Evolutionary conservation across 2,888 invertebrate genomes (phyloP).

Genomic region (Athalia rosae): DNA sequence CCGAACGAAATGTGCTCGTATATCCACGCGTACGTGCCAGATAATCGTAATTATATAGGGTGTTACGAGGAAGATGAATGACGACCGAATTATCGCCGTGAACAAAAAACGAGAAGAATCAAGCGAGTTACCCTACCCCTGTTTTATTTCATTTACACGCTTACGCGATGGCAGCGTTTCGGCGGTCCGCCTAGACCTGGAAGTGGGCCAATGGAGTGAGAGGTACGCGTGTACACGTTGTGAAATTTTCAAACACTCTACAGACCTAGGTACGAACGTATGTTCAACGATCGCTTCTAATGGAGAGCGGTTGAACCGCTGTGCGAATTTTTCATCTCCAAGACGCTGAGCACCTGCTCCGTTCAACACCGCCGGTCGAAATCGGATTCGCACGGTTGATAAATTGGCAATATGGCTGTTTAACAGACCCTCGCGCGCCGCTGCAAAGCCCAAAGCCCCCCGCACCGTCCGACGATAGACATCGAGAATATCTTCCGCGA

Average conservation of each 20-base stretch:
- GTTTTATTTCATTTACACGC: background rate
- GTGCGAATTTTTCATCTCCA: background rate
- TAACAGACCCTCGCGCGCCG: background rate
- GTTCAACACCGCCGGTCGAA: constrained; percentile 14
- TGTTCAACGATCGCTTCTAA: background rate
- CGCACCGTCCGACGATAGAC: background rate
- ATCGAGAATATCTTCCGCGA: background rate
- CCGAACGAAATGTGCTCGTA: no score
- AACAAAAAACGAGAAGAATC: no score
- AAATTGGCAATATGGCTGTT: constrained; percentile 13
- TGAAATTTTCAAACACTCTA: background rate
- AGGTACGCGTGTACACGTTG: background rate
- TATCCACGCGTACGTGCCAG: no score
- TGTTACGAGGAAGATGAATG: no score
- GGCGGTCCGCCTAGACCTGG: constrained; percentile 5
- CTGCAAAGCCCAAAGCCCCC: background rate
- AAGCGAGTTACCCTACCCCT: no score
- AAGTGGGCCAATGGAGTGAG: constrained; percentile 12
- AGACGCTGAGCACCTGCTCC: constrained; percentile 5
- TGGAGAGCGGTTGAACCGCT: background rate
- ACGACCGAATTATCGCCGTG: no score
- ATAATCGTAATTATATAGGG: no score
- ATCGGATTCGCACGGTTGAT: background rate
- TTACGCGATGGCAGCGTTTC: background rate
- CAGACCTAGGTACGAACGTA: background rate